Conservation (phyloP, 2,888 invertebrate species). For the Alviniconcha strummeri region DNA sequence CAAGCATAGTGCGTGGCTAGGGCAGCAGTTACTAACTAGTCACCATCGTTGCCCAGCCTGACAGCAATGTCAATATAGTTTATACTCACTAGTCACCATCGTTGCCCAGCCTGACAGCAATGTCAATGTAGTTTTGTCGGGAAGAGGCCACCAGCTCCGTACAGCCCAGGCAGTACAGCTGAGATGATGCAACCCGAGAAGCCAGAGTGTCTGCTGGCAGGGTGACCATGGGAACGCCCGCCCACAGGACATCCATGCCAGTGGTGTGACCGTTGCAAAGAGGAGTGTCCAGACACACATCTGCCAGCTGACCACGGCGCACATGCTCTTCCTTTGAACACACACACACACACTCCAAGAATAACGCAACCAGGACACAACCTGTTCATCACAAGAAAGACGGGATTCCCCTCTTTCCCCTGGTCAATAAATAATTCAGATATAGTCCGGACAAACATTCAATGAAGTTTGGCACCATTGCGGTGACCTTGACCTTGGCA, state of each 20-base stretch:
- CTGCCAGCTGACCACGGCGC: conserved; percentile 95
- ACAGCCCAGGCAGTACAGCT: conserved; percentile 92
- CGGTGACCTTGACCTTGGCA: too few species aligned
- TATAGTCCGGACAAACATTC: too few species aligned
- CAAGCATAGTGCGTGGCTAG: too few species aligned
- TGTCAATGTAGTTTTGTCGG: conserved; percentile 92
- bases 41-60: conserved; percentile 90
- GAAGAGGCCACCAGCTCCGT: conserved; percentile 93
- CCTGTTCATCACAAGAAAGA: too few species aligned
- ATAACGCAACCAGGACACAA: too few species aligned
- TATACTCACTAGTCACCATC: conserved; percentile 89
- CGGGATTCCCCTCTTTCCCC: too few species aligned
- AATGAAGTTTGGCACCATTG: too few species aligned
- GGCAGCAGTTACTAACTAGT: conserved; percentile 74
- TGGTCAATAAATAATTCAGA: too few species aligned
- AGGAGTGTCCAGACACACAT: conserved; percentile 97
- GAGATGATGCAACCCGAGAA: conserved; percentile 96
- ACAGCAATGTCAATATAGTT: conserved; percentile 96
- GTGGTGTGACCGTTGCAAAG: conserved; percentile 99
- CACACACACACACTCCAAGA: neutral
- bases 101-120: conserved; percentile 92
- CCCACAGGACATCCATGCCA: conserved; percentile 99
- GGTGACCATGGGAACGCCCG: conserved; percentile 98
- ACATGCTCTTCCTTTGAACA: conserved; percentile 88
- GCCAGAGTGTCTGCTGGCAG: conserved; percentile 85